Conservation (phyloP, 2,113 vertebrate species). For the Rhynchopsitta pachyrhyncha region DNA sequence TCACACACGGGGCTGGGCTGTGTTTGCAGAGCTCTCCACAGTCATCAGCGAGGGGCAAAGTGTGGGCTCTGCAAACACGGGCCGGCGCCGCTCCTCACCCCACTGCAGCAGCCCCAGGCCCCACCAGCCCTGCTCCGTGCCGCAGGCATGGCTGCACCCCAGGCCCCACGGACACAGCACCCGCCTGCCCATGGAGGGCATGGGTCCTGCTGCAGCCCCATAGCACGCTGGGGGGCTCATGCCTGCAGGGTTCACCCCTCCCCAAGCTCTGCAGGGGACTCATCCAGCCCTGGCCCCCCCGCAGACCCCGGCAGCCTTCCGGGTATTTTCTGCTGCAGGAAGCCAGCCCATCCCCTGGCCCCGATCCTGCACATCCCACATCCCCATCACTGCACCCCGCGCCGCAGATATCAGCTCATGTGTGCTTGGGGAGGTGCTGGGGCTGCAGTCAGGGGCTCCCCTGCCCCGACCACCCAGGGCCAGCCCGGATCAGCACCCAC, state of each 20-base stretch:
- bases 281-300: background rate
- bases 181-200: background rate
- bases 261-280: background rate
- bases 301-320: background rate
- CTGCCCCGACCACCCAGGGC: background rate
- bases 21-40: constrained; percentile 54
- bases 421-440: background rate
- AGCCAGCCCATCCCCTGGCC: constrained; percentile 16
- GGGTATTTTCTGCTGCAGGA: constrained; percentile 51
- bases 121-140: background rate
- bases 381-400: rapidly evolving
- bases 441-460: background rate
- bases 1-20: rapidly evolving
- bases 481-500: background rate
- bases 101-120: background rate
- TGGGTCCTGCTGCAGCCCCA: background rate
- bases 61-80: constrained; percentile 61
- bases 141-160: background rate
- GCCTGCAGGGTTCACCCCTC: background rate
- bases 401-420: rapidly evolving
- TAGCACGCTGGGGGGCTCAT: background rate
- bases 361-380: constrained; percentile 14
- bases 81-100: constrained; percentile 37
- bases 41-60: background rate
- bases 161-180: background rate